Evolutionary conservation across 2,888 invertebrate genomes (phyloP).

Genomic region (Tenthredo notha): DNA sequence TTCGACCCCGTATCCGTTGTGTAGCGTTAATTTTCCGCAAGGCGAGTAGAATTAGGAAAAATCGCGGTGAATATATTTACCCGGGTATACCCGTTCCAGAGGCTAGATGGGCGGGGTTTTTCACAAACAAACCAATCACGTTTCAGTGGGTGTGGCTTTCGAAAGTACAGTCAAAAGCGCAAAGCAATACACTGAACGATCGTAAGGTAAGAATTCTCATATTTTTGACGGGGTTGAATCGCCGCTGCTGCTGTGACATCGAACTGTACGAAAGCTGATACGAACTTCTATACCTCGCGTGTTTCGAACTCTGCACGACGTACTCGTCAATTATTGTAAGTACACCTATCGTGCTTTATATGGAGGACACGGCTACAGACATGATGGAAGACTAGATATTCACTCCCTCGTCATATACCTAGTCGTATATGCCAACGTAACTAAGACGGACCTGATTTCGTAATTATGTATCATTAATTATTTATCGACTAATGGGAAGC

Average conservation of each 20-base stretch:
- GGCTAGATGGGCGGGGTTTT: background rate
- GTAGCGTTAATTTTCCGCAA: slow-evolving; percentile 39
- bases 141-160: slow-evolving; percentile 2
- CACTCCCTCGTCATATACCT: slow-evolving; percentile 25
- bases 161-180: slow-evolving; percentile 33
- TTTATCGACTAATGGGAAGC: slow-evolving; percentile 2
- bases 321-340: slow-evolving; percentile 75
- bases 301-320: slow-evolving; percentile 63
- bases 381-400: slow-evolving; percentile 63
- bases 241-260: slow-evolving; percentile 31
- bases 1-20: background rate
- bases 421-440: background rate
- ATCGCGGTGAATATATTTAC: slow-evolving; percentile 49
- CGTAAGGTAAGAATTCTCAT: background rate
- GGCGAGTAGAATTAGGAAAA: slow-evolving; percentile 27
- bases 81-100: background rate
- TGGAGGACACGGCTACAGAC: slow-evolving; percentile 60
- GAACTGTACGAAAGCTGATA: slow-evolving; percentile 34
- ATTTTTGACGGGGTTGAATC: slow-evolving; percentile 5
- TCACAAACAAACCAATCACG: background rate
- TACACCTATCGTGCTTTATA: slow-evolving; percentile 69
- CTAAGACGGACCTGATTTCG: slow-evolving; percentile 25
- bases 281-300: slow-evolving; percentile 65
- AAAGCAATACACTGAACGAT: slow-evolving; percentile 7
- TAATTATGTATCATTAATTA: slow-evolving; percentile 21